Base-by-base conservation (phyloP, 2,797 vertebrate species). In the Phataginus tetradactyla region DNA sequence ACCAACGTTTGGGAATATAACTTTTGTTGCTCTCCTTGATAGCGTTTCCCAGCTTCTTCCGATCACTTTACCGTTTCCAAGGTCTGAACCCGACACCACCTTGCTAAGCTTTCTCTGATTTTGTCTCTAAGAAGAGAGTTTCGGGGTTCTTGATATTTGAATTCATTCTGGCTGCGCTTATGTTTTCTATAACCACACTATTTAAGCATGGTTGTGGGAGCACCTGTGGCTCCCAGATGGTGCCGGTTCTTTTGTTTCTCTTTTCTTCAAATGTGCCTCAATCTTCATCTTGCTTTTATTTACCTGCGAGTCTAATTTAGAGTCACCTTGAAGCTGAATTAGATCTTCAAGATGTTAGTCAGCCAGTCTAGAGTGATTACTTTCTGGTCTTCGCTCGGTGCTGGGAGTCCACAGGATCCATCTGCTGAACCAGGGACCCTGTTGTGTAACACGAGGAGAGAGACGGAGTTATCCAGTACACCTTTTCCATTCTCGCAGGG, bases 271-370 rank as follows among this genome's bases (percentile, higher is more conserved):
- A 55, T 63, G 39, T 86, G 14, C 32, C 49, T 91, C 49, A 51
- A 87, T 79, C 51, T 91, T 77, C 29, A 17, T 87, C 25, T 74
- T 80, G 80, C 63, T 96, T 96, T 86, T 80, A 61, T 93, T 91
- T 95, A 51, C 71, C 59, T 86, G 49, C 4, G 6, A 78, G 79
- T 91, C 55, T 89, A 79, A 59, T 64, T 83, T 78, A 69, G 42
- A 89, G 69, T 79, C 81, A 85, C 74, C 78, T 95, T 72, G 78
- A 66, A 85, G 45, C 37, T 21, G 25, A 64, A 49, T 27, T n/a
- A 39, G 72, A 71, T 86, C 57, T 81, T 90, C 7, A 86, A 39
- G 78, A 17, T 75, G 7, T 86, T 79, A 86, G 69, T 78, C 59
- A 66, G 9, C 34, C 34, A 3, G 45, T 55, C 83, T 79, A 55